Percentiles rank a stretch among this genome's conserved stretches.
These are phyloP conservation scores for Dryocosmus kuriphilus DNA, from an alignment of 2,888 invertebrate genomes.

Conservation along the genomic window DNA sequence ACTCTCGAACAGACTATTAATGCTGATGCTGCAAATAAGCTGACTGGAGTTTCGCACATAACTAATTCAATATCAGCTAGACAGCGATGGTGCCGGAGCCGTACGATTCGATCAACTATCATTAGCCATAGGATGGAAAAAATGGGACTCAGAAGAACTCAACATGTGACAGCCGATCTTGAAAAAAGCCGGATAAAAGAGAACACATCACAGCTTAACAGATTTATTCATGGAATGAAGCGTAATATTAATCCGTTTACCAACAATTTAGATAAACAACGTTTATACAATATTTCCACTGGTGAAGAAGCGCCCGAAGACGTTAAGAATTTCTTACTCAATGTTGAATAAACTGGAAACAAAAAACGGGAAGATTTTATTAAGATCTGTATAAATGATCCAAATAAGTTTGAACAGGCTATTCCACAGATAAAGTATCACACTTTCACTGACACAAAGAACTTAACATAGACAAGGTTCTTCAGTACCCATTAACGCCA, in stretches of 20 bases:
- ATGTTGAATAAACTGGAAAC: too few relatives aligned
- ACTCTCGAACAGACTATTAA: constrained; percentile 59
- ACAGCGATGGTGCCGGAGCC: too few relatives aligned
- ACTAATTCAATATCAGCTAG: too few relatives aligned
- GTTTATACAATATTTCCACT: constrained; percentile 58
- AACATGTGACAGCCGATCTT: constrained; percentile 63
- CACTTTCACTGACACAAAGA: too few relatives aligned
- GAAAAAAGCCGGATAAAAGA: constrained; percentile 54
- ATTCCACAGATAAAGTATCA: too few relatives aligned
- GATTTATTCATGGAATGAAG: constrained; percentile 38
- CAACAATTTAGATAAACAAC: constrained; percentile 50
- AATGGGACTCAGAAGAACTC: constrained; percentile 55
- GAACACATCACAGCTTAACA: constrained; percentile 45
- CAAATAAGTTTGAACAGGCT: too few relatives aligned
- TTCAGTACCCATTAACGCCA: too few relatives aligned
- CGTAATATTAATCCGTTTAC: constrained; percentile 59
- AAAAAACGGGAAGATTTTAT: constrained; percentile 39
- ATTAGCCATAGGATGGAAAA: constrained; percentile 58
- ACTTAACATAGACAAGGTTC: too few relatives aligned
- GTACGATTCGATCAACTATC: constrained; percentile 56
- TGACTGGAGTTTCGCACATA: too few relatives aligned
- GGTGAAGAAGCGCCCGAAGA: constrained; percentile 30
- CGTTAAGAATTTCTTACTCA: too few relatives aligned
- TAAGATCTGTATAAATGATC: too few relatives aligned
- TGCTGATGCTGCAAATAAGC: too few relatives aligned